A percentile compares a stretch with the other conserved stretches of the same genome.
phyloP scores from a whole-genome alignment of 2,888 invertebrate species.

The Ptilodon capucinus region DNA sequence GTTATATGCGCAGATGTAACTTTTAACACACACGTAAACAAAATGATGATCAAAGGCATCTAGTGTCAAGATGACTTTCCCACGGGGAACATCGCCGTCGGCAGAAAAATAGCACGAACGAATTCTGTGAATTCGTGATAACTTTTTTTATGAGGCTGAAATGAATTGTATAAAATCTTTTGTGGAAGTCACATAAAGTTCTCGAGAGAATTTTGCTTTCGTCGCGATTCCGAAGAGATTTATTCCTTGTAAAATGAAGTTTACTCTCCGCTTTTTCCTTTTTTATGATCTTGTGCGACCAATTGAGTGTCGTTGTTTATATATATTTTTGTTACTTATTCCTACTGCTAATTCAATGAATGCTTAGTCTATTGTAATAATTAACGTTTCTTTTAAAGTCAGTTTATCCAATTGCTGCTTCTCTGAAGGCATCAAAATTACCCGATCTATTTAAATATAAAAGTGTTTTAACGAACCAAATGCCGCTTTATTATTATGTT shows the following conservation, averaged over 20 bases:
- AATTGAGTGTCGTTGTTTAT: constrained; percentile 13
- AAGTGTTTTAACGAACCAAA: constrained; percentile 28
- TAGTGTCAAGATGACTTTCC: constrained; percentile 58
- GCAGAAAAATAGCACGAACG: constrained; percentile 72
- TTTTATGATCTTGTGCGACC: constrained; percentile 31
- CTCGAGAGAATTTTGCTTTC: constrained; percentile 66
- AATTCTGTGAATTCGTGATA: constrained; percentile 76
- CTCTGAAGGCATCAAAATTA: constrained; percentile 5
- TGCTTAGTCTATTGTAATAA: constrained; percentile 1
- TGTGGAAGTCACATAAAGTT: constrained; percentile 72
- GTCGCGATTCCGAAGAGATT: constrained; percentile 60
- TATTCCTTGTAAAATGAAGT: constrained; percentile 62
- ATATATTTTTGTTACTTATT: constrained; percentile 9
- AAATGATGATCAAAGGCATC: constrained; percentile 8
- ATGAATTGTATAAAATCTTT: constrained; percentile 78
- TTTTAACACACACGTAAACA: constrained; percentile 9
- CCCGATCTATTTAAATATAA: constrained; percentile 9
- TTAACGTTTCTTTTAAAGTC: constrained; percentile 3
- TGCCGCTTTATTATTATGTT: constrained; percentile 26
- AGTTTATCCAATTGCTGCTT: constrained; percentile 2
- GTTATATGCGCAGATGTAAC: not conserved
- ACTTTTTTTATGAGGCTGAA: constrained; percentile 76
- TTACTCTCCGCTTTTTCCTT: constrained; percentile 43
- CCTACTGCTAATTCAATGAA: constrained; percentile 5
- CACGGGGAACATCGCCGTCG: constrained; percentile 60